Percentiles rank a stretch among this genome's conserved stretches.
phyloP scores from a whole-genome alignment of 1,140 invertebrate genomes.

The Pygmarrhopalites habei region DNA sequence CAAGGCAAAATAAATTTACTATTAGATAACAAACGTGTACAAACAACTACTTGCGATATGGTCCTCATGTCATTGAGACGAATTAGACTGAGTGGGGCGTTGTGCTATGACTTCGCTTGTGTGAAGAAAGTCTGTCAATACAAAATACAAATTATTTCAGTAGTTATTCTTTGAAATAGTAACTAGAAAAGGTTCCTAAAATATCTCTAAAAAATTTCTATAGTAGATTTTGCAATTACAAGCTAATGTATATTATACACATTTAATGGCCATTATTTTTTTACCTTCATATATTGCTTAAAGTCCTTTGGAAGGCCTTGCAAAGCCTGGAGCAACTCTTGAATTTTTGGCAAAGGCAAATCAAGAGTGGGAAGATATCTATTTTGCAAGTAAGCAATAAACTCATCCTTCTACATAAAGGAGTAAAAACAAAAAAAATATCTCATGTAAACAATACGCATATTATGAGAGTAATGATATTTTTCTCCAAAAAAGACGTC shows the following conservation, averaged over 20 bases:
- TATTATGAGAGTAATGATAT: constrained; percentile 6
- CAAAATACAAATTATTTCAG: not conserved
- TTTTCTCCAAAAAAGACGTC: too few relatives aligned
- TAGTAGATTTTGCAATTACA: too few relatives aligned
- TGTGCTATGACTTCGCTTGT: constrained; percentile 7
- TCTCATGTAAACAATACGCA: too few relatives aligned
- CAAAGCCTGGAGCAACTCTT: constrained; percentile 49
- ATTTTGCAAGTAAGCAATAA: constrained; percentile 46
- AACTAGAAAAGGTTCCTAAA: too few relatives aligned
- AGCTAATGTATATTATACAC: too few relatives aligned
- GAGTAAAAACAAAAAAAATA: constrained; percentile 4
- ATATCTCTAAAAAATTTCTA: too few relatives aligned
- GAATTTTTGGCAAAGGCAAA: constrained; percentile 43
- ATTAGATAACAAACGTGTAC: too few relatives aligned
- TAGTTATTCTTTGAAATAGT: not conserved
- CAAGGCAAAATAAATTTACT: too few relatives aligned
- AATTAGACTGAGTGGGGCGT: too few relatives aligned
- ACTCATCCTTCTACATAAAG: constrained; percentile 46
- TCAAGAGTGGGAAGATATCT: constrained; percentile 48
- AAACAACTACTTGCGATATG: too few relatives aligned
- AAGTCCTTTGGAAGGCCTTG: constrained; percentile 48
- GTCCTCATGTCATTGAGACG: too few relatives aligned
- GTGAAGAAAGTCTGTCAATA: constrained; percentile 14
- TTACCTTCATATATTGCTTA: constrained; percentile 49
- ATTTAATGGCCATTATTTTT: too few relatives aligned